Conservation (phyloP, 1,140 invertebrate species). For the Parasteatoda tepidariorum region DNA sequence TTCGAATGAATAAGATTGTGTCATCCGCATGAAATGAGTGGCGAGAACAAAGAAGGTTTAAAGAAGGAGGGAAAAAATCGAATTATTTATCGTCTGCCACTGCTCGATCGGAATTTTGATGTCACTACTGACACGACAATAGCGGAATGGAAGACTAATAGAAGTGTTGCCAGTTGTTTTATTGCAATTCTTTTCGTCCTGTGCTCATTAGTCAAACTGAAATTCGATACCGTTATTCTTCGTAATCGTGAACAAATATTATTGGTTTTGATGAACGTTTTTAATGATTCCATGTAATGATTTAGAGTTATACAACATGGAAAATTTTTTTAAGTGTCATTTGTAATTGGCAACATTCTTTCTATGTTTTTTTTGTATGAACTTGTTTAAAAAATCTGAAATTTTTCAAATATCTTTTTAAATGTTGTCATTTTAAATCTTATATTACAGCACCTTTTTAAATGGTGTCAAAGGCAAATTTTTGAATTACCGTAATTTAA, state of each 20-base stretch:
- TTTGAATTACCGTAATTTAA: too few species aligned
- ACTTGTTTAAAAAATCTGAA: too few species aligned
- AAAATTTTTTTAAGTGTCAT: too few species aligned
- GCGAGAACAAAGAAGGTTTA: not conserved
- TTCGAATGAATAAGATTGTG: constrained; percentile 25
- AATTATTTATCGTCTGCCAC: not conserved
- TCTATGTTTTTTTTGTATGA: too few species aligned
- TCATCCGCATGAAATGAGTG: not conserved
- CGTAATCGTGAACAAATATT: not conserved
- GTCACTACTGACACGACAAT: constrained; percentile 1
- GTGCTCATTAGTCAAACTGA: not conserved
- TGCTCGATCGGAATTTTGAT: not conserved
- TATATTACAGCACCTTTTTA: too few species aligned
- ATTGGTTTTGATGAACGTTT: not conserved
- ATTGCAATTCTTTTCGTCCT: not conserved
- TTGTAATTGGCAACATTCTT: too few species aligned
- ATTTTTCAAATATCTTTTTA: too few species aligned
- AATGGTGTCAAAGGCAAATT: too few species aligned
- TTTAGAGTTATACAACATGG: too few species aligned
- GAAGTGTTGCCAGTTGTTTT: constrained; percentile 3
- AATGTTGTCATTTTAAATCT: too few species aligned
- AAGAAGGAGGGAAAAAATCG: not conserved
- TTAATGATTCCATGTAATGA: too few species aligned
- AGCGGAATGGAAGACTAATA: constrained; percentile 5
- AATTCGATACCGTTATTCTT: not conserved